Conservation (phyloP, 2,888 invertebrate genomes). For the Flabesymbios commensalis region DNA sequence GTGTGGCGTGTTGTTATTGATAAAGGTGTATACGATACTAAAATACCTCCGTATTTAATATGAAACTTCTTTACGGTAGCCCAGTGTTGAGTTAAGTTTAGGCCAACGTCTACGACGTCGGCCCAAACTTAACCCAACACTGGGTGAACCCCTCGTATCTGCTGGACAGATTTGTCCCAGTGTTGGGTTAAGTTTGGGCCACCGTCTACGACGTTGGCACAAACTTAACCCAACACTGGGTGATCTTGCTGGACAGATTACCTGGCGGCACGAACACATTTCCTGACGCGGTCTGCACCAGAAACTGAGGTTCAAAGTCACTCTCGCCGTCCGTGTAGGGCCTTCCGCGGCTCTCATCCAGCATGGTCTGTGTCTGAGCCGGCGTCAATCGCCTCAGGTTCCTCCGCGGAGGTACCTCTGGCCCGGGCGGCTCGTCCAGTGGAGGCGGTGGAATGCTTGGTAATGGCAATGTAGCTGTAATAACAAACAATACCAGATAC, state of each 20-base stretch:
- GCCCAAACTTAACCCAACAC: too few relatives aligned
- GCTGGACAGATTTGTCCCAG: too few relatives aligned
- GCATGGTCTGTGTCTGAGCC: constrained; percentile 1
- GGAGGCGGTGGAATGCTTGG: constrained; percentile 44
- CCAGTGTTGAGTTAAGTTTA: too few relatives aligned
- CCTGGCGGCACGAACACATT: constrained; percentile 45
- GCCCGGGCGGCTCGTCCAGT: constrained; percentile 22
- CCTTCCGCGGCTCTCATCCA: constrained; percentile 23
- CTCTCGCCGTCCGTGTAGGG: constrained; percentile 47
- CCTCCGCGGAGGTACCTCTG: constrained; percentile 29
- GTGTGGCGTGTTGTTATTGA: too few relatives aligned
- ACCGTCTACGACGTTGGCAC: too few relatives aligned
- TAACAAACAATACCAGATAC: neutral
- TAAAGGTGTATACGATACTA: too few relatives aligned
- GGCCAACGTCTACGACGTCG: too few relatives aligned
- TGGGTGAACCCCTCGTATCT: too few relatives aligned
- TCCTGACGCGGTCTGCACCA: constrained; percentile 51
- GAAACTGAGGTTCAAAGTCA: constrained; percentile 52
- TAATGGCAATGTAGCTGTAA: constrained; percentile 17
- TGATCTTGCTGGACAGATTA: neutral
- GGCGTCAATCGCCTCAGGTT: constrained; percentile 1
- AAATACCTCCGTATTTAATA: too few relatives aligned
- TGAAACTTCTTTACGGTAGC: too few relatives aligned
- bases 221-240: too few relatives aligned
- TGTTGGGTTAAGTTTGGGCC: too few relatives aligned